Percentiles rank a stretch among this genome's conserved stretches.
phyloP scores from a whole-genome alignment of 2,797 vertebrate species.

The Tangara arthus region DNA sequence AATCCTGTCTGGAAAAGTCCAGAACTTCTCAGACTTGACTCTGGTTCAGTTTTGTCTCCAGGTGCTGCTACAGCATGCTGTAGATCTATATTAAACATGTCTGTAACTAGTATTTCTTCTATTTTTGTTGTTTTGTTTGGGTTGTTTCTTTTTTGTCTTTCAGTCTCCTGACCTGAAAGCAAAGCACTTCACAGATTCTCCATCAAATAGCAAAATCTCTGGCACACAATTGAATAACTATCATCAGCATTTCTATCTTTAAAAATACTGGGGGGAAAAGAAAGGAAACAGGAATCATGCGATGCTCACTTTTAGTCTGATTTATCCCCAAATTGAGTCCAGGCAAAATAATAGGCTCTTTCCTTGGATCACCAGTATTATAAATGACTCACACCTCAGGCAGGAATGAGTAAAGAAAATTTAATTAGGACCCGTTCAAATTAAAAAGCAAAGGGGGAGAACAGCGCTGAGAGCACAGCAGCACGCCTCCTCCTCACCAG shows the following conservation, averaged over 20 bases:
- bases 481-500: background rate
- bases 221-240: background rate
- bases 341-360: constrained; percentile 21
- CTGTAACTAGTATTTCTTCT: background rate
- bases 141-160: background rate
- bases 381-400: background rate
- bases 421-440: background rate
- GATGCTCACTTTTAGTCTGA: constrained; percentile 6
- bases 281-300: constrained; percentile 41
- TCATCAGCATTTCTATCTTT: background rate
- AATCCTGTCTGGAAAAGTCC: background rate
- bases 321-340: background rate
- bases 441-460: background rate
- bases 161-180: background rate
- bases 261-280: background rate
- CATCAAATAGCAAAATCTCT: background rate
- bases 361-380: background rate
- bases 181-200: constrained; percentile 1
- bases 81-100: background rate
- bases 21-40: background rate
- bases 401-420: background rate
- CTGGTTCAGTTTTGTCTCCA: background rate
- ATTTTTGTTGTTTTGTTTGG: background rate
- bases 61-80: background rate
- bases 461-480: background rate